A percentile compares a stretch with the other conserved stretches of the same genome.
These are phyloP conservation scores for Edolisoma coerulescens DNA, from an alignment of 2,113 vertebrate genomes.

Conservation along the genomic window DNA sequence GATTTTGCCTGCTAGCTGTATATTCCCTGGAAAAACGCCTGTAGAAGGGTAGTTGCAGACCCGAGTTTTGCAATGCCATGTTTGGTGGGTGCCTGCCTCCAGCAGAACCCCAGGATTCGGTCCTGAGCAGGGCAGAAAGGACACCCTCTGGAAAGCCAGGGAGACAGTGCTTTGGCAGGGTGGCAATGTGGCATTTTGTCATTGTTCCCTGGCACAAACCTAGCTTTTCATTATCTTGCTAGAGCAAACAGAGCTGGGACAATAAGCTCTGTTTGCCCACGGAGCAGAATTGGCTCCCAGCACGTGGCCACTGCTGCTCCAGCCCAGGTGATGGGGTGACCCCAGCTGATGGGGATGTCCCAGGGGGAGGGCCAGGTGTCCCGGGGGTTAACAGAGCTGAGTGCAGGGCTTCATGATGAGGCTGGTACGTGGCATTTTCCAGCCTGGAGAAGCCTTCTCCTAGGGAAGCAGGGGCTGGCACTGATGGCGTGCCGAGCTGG, in stretches of 20 bases:
- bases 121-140: not conserved
- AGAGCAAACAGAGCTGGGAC: not conserved
- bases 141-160: not conserved
- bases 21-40: accelerated
- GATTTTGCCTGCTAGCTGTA: not conserved
- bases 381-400: accelerated
- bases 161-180: not conserved
- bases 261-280: not conserved
- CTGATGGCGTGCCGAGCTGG: not conserved
- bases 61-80: accelerated
- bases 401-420: not conserved
- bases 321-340: not conserved
- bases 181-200: accelerated
- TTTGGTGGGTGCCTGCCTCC: not conserved
- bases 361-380: not conserved
- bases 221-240: not conserved
- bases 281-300: not conserved
- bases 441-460: not conserved
- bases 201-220: not conserved
- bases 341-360: not conserved
- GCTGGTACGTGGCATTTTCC: not conserved
- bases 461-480: not conserved
- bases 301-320: accelerated
- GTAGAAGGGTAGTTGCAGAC: accelerated
- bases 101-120: accelerated